Evolutionary conservation across 1,140 invertebrate species (phyloP).

Genomic region (Dendrolimus kikuchii): DNA sequence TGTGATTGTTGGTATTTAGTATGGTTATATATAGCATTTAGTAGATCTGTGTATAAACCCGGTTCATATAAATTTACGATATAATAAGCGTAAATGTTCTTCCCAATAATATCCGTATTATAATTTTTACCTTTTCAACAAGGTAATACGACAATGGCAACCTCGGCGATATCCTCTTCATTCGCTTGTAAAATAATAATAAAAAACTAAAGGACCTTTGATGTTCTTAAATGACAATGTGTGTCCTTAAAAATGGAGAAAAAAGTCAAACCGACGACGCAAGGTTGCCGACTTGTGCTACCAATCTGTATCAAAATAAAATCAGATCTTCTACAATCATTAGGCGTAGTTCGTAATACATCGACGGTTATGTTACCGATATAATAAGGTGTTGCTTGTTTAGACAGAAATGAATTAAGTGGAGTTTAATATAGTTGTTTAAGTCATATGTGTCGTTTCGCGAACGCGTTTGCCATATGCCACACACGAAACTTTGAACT

Average conservation of each 20-base stretch:
- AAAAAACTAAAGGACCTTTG: slow-evolving; percentile 28
- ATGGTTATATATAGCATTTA: too few species aligned
- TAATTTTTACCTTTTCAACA: slow-evolving; percentile 7
- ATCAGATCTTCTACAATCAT: neutral
- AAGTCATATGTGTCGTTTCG: slow-evolving; percentile 9
- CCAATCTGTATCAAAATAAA: slow-evolving; percentile 13
- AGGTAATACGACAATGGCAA: slow-evolving; percentile 14
- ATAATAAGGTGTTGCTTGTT: neutral
- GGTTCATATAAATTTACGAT: too few species aligned
- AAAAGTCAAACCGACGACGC: slow-evolving; percentile 21
- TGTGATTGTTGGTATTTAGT: too few species aligned
- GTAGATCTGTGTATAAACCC: too few species aligned
- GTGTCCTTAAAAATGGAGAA: slow-evolving; percentile 34
- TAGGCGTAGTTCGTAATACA: slow-evolving; percentile 2
- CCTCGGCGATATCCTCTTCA: slow-evolving; percentile 17
- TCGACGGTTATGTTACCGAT: slow-evolving; percentile 1
- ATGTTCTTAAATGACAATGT: slow-evolving; percentile 36
- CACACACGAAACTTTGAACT: slow-evolving; percentile 24
- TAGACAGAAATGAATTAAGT: slow-evolving; percentile 3
- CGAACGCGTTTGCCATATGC: slow-evolving; percentile 28
- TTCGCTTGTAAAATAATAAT: slow-evolving; percentile 27
- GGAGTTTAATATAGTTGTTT: neutral
- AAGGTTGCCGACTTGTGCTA: slow-evolving; percentile 30
- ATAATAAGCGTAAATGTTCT: too few species aligned
- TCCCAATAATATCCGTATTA: too few species aligned